phyloP scores from a whole-genome alignment of 2,113 vertebrate genomes.

The Poeciliopsis occidentalis region DNA sequence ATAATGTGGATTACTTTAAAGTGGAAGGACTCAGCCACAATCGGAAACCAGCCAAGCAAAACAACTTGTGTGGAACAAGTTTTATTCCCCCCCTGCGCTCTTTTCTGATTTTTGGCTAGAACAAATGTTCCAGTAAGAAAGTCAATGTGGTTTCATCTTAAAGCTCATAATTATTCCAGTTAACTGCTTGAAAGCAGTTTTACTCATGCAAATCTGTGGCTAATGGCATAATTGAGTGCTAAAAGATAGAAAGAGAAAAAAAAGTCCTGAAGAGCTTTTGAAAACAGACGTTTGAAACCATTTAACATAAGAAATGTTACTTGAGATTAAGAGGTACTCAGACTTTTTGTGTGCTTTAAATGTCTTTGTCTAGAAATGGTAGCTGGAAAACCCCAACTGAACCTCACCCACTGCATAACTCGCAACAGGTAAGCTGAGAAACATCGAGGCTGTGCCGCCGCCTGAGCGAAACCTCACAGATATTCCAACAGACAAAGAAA shows the following conservation, averaged over 20 bases:
- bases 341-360: constrained; percentile 17
- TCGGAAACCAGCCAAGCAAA: constrained; percentile 35
- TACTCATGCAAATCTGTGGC: too few relatives aligned
- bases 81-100: background rate
- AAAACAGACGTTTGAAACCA: background rate
- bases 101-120: background rate
- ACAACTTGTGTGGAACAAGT: constrained; percentile 29
- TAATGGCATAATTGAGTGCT: constrained; percentile 52
- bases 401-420: constrained; percentile 36
- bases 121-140: constrained; percentile 13
- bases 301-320: background rate
- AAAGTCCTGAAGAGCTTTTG: constrained; percentile 29
- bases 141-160: constrained; percentile 17
- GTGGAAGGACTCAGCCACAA: constrained; percentile 31
- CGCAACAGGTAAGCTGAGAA: constrained; percentile 56
- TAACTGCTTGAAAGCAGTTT: constrained; percentile 9
- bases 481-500: background rate
- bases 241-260: constrained; percentile 1
- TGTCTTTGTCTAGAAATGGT: constrained; percentile 47
- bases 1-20: constrained; percentile 56
- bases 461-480: constrained; percentile 8
- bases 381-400: constrained; percentile 17
- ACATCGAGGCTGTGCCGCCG: too few relatives aligned
- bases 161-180: constrained; percentile 18
- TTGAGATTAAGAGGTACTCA: background rate